Base-by-base conservation (phyloP, 2,888 invertebrate species). In the Diaprepes abbreviatus region DNA sequence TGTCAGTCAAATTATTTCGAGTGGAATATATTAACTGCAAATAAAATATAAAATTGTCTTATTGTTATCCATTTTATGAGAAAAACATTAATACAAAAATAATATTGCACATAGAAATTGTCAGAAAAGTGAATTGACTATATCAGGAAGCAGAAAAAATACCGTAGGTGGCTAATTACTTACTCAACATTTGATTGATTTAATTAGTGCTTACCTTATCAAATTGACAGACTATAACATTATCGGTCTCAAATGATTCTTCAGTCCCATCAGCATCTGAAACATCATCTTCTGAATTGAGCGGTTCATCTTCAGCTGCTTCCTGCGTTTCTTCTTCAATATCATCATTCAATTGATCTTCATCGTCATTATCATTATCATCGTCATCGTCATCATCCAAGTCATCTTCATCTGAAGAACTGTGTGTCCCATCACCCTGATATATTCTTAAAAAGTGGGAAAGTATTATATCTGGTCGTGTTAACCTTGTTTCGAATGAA, bases 191-290 rank as follows among this genome's bases (percentile, higher is more conserved):
- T n/a, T n/a, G n/a, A n/a, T n/a, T n/a, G n/a, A n/a, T n/a, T n/a
- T n/a, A n/a, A n/a, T n/a, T n/a, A n/a, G n/a, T 24, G 5, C 48
- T 33, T 50, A 77, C 77, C 73, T 99, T 99, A 86, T 99, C 99
- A 86, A 98, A 99, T 85, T 99, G 98, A 85, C 99, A 99, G 69
- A 99, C 98, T 74, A 99, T 96, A 67, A 99, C 97, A 88, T 99
- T 98, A 78, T 99, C 98, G 58, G 98, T 97, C 79, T 98, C 98
- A 87, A 98, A 98, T 83, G 98, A 89, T 66, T 75, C 75, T 83
- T 97, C 97, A 74, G 92, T 89, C 0, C 95, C 92, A 82, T 97
- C 95, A 80, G 97, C 97, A 83, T 98, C 98, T 52, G 97, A 97
- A 6, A 98, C 97, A 86, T 98, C 98, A 85, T 98, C 98, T 78